Percentiles rank a stretch among this genome's conserved stretches.
phyloP scores from a whole-genome alignment of 1,140 invertebrate species.

The Acromyrmex heyeri region DNA sequence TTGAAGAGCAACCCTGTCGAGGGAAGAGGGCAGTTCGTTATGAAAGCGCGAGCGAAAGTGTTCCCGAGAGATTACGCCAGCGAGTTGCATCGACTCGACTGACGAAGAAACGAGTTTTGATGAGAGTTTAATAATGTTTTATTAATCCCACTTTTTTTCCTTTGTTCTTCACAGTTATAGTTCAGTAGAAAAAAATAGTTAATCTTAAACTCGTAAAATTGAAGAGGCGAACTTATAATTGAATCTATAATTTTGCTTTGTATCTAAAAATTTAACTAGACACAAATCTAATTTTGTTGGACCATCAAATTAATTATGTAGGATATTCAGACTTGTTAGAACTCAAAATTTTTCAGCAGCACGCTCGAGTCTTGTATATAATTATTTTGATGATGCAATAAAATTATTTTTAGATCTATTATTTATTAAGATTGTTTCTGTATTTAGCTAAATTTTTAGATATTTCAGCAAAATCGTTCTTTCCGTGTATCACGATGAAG shows the following conservation, averaged over 20 bases:
- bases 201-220: not conserved
- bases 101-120: constrained; percentile 1
- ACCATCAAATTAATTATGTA: too few relatives aligned
- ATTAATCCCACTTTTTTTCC: not conserved
- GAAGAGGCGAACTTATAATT: not conserved
- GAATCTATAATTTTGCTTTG: not conserved
- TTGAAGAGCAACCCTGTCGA: not conserved
- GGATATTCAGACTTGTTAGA: too few relatives aligned
- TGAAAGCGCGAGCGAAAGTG: constrained; percentile 30
- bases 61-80: constrained; percentile 26
- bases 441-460: too few relatives aligned
- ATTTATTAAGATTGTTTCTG: too few relatives aligned
- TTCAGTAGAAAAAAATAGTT: not conserved
- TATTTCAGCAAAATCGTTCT: too few relatives aligned
- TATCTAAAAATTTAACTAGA: too few relatives aligned
- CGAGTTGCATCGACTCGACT: not conserved
- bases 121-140: constrained; percentile 23
- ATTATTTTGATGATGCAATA: too few relatives aligned
- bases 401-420: too few relatives aligned
- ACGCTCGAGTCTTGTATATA: too few relatives aligned
- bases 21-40: constrained; percentile 55
- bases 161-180: not conserved
- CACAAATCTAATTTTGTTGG: too few relatives aligned
- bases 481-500: too few relatives aligned
- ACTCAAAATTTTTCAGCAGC: too few relatives aligned